phyloP scores from a whole-genome alignment of 2,797 vertebrate genomes.

The Holocentrus rufus region DNA sequence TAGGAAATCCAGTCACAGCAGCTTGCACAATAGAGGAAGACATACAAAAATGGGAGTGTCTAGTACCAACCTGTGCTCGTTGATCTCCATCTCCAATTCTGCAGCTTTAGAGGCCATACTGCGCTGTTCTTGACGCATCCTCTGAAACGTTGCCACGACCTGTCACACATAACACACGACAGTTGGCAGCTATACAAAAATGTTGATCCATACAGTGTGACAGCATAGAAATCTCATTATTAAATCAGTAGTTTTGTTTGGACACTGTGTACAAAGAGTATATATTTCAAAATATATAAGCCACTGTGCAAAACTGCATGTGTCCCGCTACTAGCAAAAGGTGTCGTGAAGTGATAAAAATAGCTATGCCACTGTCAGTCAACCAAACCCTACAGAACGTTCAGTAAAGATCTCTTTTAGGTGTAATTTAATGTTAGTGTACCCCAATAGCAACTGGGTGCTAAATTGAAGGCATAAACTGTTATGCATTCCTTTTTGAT shows the following conservation, averaged over 20 bases:
- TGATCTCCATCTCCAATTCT: slow-evolving; percentile 93
- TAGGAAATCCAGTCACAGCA: too few relatives aligned
- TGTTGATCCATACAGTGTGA: background rate
- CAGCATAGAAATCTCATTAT: background rate
- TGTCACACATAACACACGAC: slow-evolving; percentile 55
- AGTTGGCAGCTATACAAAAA: background rate
- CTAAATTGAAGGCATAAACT: accelerated
- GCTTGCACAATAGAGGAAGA: background rate
- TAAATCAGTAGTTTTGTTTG: background rate
- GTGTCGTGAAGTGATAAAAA: slow-evolving; percentile 39
- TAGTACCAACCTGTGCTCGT: slow-evolving; percentile 87
- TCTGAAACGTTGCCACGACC: slow-evolving; percentile 93
- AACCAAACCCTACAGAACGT: background rate
- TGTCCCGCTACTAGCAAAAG: background rate
- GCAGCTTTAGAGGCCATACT: slow-evolving; percentile 90
- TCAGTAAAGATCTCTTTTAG: accelerated
- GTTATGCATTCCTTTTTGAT: accelerated
- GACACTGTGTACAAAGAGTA: too few relatives aligned
- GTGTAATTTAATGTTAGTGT: background rate
- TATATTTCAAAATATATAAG: too few relatives aligned
- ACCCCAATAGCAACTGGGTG: accelerated
- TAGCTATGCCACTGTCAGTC: slow-evolving; percentile 24
- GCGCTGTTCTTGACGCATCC: slow-evolving; percentile 93
- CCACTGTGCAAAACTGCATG: background rate
- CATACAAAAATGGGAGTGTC: background rate